Percentiles rank a stretch among this genome's conserved stretches.
These are phyloP conservation scores for Eolophus roseicapilla DNA, from an alignment of 2,113 vertebrate genomes.

Conservation along the genomic window DNA sequence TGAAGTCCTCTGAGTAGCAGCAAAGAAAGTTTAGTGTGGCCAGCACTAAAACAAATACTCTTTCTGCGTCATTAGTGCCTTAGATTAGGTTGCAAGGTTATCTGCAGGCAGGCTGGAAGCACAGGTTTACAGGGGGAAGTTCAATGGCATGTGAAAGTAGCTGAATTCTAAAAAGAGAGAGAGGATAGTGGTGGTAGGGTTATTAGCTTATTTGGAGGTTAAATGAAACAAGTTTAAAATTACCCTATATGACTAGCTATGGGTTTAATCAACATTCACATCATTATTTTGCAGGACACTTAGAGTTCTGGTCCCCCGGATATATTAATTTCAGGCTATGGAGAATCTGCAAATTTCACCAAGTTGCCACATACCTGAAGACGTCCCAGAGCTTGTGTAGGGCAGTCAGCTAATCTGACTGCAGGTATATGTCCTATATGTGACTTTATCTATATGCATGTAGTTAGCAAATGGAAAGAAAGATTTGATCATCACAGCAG, in stretches of 20 bases:
- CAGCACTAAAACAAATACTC: neutral
- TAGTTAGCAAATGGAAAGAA: constrained; percentile 28
- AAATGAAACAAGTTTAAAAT: neutral
- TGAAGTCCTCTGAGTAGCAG: neutral
- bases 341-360: neutral
- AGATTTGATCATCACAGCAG: constrained; percentile 45
- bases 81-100: neutral
- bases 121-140: neutral
- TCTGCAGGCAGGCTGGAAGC: neutral
- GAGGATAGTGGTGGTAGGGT: neutral
- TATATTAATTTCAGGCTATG: neutral
- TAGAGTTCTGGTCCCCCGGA: neutral
- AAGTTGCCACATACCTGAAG: neutral
- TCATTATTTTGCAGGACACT: neutral
- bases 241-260: neutral
- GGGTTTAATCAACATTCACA: neutral
- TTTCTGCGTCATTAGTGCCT: neutral
- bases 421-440: neutral
- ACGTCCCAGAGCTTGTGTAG: neutral
- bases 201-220: neutral
- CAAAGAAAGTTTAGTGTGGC: neutral
- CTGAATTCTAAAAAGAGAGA: neutral
- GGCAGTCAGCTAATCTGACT: neutral
- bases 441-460: neutral
- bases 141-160: neutral